Evolutionary conservation across 2,113 vertebrate genomes (phyloP).

Genomic region (Etheostoma spectabile): DNA sequence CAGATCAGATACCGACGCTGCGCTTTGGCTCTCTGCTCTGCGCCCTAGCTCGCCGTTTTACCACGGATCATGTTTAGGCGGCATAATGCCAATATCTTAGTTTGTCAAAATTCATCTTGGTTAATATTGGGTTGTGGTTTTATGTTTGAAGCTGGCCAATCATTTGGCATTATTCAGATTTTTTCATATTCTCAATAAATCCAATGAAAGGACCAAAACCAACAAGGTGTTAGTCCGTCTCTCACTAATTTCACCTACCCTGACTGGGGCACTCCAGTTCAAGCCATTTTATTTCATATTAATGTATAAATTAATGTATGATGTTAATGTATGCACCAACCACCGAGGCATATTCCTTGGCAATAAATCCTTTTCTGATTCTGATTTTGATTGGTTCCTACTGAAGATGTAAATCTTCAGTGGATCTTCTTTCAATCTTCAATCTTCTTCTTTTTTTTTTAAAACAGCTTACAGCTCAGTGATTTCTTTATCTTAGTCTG

Average conservation of each 20-base stretch:
- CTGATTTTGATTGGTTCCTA: too few relatives aligned
- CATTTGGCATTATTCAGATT: not conserved
- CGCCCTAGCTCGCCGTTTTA: too few relatives aligned
- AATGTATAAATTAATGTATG: too few relatives aligned
- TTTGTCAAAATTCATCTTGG: not conserved
- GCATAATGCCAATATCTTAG: too few relatives aligned
- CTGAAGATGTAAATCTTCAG: not conserved
- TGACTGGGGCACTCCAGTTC: not conserved
- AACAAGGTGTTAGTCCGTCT: not conserved
- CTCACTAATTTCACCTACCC: not conserved
- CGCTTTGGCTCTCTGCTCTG: too few relatives aligned
- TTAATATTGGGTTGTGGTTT: not conserved
- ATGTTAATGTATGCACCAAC: too few relatives aligned
- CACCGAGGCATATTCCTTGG: too few relatives aligned
- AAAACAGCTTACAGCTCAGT: not conserved
- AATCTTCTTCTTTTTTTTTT: not conserved
- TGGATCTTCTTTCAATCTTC: too few relatives aligned
- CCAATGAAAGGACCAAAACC: not conserved
- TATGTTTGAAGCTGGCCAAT: not conserved
- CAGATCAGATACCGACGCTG: too few relatives aligned
- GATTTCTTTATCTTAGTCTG: not conserved
- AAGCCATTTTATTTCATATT: too few relatives aligned
- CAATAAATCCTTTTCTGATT: too few relatives aligned
- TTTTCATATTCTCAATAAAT: not conserved
- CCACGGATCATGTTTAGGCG: too few relatives aligned